Evolutionary conservation across 1,140 invertebrate species (phyloP), one percentile per base, ranked within the genome.

Genomic region (Bombus vancouverensis): DNA sequence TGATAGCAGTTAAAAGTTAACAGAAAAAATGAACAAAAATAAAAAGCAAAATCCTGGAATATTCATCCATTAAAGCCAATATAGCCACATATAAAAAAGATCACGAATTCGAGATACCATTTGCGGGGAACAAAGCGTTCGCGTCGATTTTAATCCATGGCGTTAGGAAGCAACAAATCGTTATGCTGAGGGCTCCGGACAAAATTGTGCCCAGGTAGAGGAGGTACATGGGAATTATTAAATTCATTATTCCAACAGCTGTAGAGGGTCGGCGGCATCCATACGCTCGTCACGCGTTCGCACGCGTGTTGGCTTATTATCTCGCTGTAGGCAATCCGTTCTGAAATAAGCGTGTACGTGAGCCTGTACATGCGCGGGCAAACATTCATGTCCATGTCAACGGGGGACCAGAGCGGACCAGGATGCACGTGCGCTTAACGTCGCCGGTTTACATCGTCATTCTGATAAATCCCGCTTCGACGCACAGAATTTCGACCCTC

Each of bases 221-320:
- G 65, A 62, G 42, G 42, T 18, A 15, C 22, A 15, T 2, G n/a
- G 57, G 81, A 74, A 81, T 85, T 81, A 82, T 89, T 83, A 81
- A 86, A 90, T 90, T 90, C 83, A 84, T 88, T 88, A 87, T 88
- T 88, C 87, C 76, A 73, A 53, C 73, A 42, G 32, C 66, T 62
- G 80, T 22, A 53, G 44, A 62, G 25, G 37, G 22, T 65, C 28
- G 34, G 1, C 62, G 12, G n/a, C 44, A 81, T 85, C 78, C 62
- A 73, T 57, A 81, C 78, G 78, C 83, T 44, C 34, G 83, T 85
- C 74, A 74, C 59, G 74, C 53, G 81, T 81, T 75, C 81, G 85
- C 78, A 71, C 82, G 70, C 86, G 86, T 81, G 88, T 90, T 85
- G 89, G 90, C 89, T 91, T 91, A 91, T 92, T 92, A 90, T 91